Conservation (phyloP, 2,888 invertebrate genomes). For the Drosophila suboccidentalis region DNA sequence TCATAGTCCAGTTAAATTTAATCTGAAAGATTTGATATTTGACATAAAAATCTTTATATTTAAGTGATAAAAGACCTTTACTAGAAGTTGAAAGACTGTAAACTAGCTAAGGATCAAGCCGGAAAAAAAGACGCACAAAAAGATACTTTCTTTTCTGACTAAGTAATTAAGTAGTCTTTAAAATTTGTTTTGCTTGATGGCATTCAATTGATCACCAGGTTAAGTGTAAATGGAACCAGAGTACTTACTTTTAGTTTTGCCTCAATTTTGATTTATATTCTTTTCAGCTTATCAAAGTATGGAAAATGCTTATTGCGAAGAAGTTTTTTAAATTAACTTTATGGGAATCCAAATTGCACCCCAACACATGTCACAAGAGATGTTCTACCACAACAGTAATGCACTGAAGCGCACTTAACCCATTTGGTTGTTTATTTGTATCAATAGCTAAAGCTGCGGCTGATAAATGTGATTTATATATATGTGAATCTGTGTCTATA, state of each 20-base stretch:
- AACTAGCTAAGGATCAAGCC: background rate
- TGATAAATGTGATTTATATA: background rate
- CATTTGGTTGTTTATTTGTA: background rate
- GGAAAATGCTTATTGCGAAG: background rate
- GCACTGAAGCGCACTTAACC: background rate
- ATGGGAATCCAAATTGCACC: background rate
- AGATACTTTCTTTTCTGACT: no score
- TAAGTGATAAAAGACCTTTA: no score
- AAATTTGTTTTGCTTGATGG: no score
- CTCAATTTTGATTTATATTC: no score
- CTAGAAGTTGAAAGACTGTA: no score
- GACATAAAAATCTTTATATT: no score
- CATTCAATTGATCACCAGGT: background rate
- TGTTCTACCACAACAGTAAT: background rate
- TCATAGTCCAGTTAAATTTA: no score
- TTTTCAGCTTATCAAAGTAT: no score
- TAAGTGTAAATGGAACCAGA: no score
- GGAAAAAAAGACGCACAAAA: background rate
- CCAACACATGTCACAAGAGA: background rate
- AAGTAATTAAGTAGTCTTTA: background rate
- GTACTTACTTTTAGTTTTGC: no score
- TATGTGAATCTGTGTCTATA: background rate
- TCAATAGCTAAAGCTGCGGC: slow-evolving; percentile 14
- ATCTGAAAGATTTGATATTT: no score
- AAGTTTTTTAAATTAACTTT: background rate